Percentiles rank a stretch among this genome's conserved stretches.
Evolutionary conservation across 2,888 invertebrate species (phyloP).

Genomic region (Epistrophella euchroma): DNA sequence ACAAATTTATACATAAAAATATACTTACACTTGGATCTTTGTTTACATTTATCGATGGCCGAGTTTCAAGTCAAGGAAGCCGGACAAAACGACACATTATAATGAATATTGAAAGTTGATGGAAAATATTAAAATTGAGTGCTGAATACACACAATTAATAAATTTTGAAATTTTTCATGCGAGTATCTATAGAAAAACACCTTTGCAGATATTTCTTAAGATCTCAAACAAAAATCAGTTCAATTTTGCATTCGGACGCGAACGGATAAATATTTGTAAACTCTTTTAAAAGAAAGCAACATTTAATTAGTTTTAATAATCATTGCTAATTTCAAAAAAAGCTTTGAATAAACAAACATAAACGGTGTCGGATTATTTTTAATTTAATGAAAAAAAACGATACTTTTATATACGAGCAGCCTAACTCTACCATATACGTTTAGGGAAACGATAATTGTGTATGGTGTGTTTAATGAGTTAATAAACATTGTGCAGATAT

Average conservation of each 20-base stretch:
- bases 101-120: constrained; percentile 33
- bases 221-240: constrained; percentile 53
- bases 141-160: constrained; percentile 42
- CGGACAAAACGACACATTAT: constrained; percentile 31
- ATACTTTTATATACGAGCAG: neutral
- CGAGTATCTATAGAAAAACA: constrained; percentile 24
- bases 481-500: too few species aligned
- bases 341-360: neutral
- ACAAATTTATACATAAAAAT: neutral
- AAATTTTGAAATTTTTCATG: constrained; percentile 21
- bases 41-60: constrained; percentile 30
- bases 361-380: neutral
- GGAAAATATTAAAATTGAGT: constrained; percentile 53
- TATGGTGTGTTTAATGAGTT: too few species aligned
- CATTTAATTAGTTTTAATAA: neutral
- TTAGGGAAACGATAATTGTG: neutral
- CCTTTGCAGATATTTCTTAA: constrained; percentile 17
- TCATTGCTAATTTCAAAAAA: neutral
- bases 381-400: neutral
- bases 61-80: constrained; percentile 34
- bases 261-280: constrained; percentile 28
- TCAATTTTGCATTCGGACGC: constrained; percentile 49
- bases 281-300: neutral
- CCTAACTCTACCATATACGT: neutral
- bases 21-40: constrained; percentile 4